Conservation (phyloP, 1,140 invertebrate species). For the Gonioctena quinquepunctata region DNA sequence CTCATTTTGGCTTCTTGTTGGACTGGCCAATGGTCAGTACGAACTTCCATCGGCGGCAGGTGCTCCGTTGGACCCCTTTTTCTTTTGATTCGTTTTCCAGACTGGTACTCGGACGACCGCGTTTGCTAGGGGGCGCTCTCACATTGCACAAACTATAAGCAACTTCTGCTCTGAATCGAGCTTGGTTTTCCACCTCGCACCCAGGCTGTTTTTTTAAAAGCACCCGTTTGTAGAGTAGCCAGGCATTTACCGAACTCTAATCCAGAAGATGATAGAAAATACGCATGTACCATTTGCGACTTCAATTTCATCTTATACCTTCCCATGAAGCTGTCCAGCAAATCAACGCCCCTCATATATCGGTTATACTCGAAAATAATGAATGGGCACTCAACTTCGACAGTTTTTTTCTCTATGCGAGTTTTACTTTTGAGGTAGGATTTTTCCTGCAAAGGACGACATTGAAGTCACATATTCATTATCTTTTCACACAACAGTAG, state of each 20-base stretch:
- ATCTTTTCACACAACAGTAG: background rate
- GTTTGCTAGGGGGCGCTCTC: slow-evolving; percentile 2
- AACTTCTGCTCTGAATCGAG: slow-evolving; percentile 30
- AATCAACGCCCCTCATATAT: slow-evolving; percentile 46
- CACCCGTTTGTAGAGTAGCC: slow-evolving; percentile 30
- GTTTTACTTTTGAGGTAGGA: background rate
- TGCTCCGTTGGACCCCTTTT: slow-evolving; percentile 36
- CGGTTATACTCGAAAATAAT: slow-evolving; percentile 5
- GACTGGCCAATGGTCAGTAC: slow-evolving; percentile 31
- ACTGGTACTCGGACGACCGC: background rate
- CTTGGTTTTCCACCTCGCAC: slow-evolving; percentile 10
- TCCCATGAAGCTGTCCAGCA: slow-evolving; percentile 55
- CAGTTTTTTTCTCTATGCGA: background rate
- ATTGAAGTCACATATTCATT: background rate
- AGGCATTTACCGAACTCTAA: slow-evolving; percentile 38
- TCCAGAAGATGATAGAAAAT: slow-evolving; percentile 46
- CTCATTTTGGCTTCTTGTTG: background rate
- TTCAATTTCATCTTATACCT: slow-evolving; percentile 55
- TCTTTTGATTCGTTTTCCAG: slow-evolving; percentile 37
- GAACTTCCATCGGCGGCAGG: slow-evolving; percentile 40
- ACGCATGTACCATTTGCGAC: slow-evolving; percentile 43
- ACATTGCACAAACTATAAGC: slow-evolving; percentile 12
- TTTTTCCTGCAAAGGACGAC: background rate
- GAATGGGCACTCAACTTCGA: background rate
- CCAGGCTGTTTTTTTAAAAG: background rate